Conservation (phyloP, 2,797 vertebrate species). For the Thunnus albacares region DNA sequence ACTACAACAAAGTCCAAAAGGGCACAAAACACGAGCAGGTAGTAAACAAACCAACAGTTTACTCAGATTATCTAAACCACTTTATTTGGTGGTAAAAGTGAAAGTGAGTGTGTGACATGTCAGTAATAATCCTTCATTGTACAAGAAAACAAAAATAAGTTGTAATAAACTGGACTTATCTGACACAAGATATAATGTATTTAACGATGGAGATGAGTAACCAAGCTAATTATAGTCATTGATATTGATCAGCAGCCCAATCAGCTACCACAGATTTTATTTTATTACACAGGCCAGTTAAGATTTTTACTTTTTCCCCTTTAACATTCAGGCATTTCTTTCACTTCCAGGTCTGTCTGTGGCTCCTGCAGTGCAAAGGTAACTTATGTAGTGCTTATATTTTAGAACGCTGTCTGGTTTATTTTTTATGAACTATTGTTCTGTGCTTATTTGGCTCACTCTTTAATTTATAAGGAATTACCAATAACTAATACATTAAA, state of each 20-base stretch:
- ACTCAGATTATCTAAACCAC: not conserved
- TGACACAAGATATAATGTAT: too few species aligned
- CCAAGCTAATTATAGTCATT: not conserved
- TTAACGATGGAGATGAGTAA: not conserved
- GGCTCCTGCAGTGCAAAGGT: slow-evolving; percentile 94
- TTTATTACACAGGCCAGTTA: not conserved
- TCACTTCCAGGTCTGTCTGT: slow-evolving; percentile 90
- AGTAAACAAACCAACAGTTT: too few species aligned
- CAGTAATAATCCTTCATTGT: too few species aligned
- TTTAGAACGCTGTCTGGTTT: not conserved
- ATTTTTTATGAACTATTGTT: not conserved
- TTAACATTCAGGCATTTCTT: slow-evolving; percentile 7
- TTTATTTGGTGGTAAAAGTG: too few species aligned
- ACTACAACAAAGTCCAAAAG: not conserved
- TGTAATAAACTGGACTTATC: not conserved
- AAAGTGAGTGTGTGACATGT: too few species aligned
- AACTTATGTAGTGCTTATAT: slow-evolving; percentile 40
- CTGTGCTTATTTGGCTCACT: slow-evolving; percentile 5
- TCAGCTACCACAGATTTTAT: not conserved
- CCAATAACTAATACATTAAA: not conserved
- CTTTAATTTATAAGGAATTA: not conserved
- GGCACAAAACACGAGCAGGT: not conserved
- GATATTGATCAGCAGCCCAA: too few species aligned
- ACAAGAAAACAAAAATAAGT: not conserved
- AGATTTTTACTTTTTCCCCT: too few species aligned